These are phyloP conservation scores for Volucella inanis DNA, from an alignment of 2,888 invertebrate species.

Conservation along the genomic window DNA sequence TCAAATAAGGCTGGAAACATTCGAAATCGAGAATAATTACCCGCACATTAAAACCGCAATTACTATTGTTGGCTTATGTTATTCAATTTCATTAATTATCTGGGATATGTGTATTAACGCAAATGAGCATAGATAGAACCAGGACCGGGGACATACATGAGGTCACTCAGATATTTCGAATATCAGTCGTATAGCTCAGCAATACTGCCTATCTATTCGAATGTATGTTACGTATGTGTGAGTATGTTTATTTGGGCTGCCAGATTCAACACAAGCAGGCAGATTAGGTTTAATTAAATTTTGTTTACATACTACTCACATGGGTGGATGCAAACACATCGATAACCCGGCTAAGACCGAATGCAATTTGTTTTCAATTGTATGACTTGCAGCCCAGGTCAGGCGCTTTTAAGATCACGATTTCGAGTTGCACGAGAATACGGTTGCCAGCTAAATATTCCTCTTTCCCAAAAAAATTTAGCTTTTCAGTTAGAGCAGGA, in stretches of 20 bases:
- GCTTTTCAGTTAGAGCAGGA: slow-evolving; percentile 10
- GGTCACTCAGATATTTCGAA: slow-evolving; percentile 50
- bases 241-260: slow-evolving; percentile 23
- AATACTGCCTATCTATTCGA: background rate
- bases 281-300: slow-evolving; percentile 72
- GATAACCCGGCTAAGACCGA: slow-evolving; percentile 62
- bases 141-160: slow-evolving; percentile 1
- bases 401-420: slow-evolving; percentile 44
- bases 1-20: slow-evolving; percentile 59
- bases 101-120: slow-evolving; percentile 61
- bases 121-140: background rate
- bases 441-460: slow-evolving; percentile 48
- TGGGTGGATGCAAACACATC: slow-evolving; percentile 54
- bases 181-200: slow-evolving; percentile 19
- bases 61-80: slow-evolving; percentile 71
- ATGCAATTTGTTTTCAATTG: slow-evolving; percentile 69
- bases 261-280: slow-evolving; percentile 68
- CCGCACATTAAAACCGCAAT: slow-evolving; percentile 70
- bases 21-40: slow-evolving; percentile 63
- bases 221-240: slow-evolving; percentile 13
- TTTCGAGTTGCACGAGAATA: background rate
- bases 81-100: slow-evolving; percentile 74
- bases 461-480: slow-evolving; percentile 18
- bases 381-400: slow-evolving; percentile 39
- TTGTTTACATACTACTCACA: slow-evolving; percentile 51